Base-by-base conservation (phyloP, 2,113 vertebrate species). In the Neodon shergylaensis region DNA sequence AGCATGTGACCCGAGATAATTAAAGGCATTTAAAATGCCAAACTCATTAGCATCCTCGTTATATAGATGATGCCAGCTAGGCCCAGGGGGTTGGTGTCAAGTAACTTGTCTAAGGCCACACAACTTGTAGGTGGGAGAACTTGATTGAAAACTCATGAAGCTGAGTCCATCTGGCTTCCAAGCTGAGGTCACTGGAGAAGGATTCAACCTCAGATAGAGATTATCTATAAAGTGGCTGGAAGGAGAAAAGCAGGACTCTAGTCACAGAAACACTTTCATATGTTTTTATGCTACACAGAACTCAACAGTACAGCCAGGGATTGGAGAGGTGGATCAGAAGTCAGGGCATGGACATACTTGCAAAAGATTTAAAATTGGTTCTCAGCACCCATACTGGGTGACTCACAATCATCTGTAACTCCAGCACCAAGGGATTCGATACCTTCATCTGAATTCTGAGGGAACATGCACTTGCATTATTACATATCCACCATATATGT, bases 91-190 rank as follows among this genome's bases (percentile, higher is more conserved):
- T 42, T 44, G 21, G 42, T 42, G 24, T 70, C 91, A 68, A 83
- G 42, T 72, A 76, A 84, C 28, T 92, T 58, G 33, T 49, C 58
- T 54, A 66, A 84, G 39, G 33, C 87, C 65, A 85, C 3, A 76
- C 19, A 82, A 11, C 33, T 72, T 88, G 28, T 88, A 66, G 91
- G 24, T 88, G 58, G 78, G 65, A 81, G 44, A 66, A 12, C 22
- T 79, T 72, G 88, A 89, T 54, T 95, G 7, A 92, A 83, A 94
- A 13, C 39, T 54, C 36, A 52, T 77, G 44, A 91, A 79, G 49
- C 28, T 13, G 61, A 91, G 16, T 72, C 17, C 28, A 49, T 49
- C 78, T 74, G 54, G 21, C 47, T 54, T 91, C 44, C 21, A 36
- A 44, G 31, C 39, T 72, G 77, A 94, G 21, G 3, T 82, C 49